Percentiles rank a stretch among this genome's conserved stretches.
phyloP scores from a whole-genome alignment of 2,113 vertebrate genomes.

The Malurus elegans region DNA sequence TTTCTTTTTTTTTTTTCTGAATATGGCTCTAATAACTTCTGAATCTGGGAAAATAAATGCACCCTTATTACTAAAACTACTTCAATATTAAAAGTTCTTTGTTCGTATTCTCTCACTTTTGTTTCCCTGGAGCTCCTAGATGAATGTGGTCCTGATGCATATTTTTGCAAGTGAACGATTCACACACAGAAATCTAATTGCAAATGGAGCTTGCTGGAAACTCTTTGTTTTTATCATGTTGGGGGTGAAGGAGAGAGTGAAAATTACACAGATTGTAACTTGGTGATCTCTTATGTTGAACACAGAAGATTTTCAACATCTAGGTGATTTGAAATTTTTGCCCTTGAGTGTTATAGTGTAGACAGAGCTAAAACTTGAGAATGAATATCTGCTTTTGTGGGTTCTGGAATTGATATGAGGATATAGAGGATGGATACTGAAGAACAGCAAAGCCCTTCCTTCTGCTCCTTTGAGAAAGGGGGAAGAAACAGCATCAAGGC shows the following conservation, averaged over 20 bases:
- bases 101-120: background rate
- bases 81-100: background rate
- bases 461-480: background rate
- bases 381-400: background rate
- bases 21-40: background rate
- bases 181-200: background rate
- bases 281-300: background rate
- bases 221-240: background rate
- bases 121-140: background rate
- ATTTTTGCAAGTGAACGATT: constrained; percentile 18
- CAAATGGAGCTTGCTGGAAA: background rate
- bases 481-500: background rate
- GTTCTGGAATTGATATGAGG: background rate
- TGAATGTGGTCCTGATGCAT: background rate
- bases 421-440: background rate
- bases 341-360: background rate
- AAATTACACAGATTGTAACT: background rate
- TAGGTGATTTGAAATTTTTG: background rate
- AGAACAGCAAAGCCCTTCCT: background rate
- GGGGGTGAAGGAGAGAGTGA: background rate
- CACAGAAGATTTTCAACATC: background rate
- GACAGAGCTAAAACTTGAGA: background rate
- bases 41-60: background rate
- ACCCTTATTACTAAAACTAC: background rate
- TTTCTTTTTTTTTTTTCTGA: background rate